These are phyloP conservation scores for Halichoerus grypus DNA, from an alignment of 2,113 vertebrate species.

Conservation along the genomic window DNA sequence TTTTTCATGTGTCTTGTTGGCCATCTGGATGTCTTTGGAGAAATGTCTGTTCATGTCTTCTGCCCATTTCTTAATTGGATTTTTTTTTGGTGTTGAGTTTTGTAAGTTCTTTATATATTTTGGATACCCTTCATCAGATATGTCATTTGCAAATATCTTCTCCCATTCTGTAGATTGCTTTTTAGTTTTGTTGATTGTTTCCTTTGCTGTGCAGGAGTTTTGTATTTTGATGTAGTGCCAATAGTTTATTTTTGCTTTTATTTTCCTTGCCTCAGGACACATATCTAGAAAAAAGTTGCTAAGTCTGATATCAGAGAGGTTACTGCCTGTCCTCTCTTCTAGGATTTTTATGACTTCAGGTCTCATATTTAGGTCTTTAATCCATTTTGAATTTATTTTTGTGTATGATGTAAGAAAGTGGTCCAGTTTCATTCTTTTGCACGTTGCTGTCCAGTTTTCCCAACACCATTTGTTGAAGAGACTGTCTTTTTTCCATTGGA, in stretches of 20 bases:
- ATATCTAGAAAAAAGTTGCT: too few species aligned
- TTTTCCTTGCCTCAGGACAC: not conserved
- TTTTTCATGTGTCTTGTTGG: not conserved
- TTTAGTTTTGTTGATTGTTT: not conserved
- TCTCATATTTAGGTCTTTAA: not conserved
- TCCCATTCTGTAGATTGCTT: not conserved
- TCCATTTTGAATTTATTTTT: constrained; percentile 23
- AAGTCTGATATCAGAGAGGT: too few species aligned
- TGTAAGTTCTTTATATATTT: not conserved
- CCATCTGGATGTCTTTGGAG: too few species aligned
- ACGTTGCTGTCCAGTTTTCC: not conserved
- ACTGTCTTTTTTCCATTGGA: not conserved
- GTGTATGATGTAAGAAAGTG: not conserved
- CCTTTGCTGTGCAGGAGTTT: not conserved
- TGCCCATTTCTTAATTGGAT: too few species aligned
- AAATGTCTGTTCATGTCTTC: too few species aligned
- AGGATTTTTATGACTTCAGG: not conserved
- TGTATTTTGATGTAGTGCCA: not conserved
- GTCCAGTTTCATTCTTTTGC: too few species aligned
- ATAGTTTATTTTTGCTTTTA: not conserved
- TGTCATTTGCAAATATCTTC: not conserved
- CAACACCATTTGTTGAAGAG: not conserved
- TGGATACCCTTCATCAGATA: not conserved
- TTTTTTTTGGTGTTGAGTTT: not conserved
- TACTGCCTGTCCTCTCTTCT: not conserved